A percentile compares a stretch with the other conserved stretches of the same genome.
Evolutionary conservation across 2,113 vertebrate species (phyloP).

Genomic region (Nymphicus hollandicus): DNA sequence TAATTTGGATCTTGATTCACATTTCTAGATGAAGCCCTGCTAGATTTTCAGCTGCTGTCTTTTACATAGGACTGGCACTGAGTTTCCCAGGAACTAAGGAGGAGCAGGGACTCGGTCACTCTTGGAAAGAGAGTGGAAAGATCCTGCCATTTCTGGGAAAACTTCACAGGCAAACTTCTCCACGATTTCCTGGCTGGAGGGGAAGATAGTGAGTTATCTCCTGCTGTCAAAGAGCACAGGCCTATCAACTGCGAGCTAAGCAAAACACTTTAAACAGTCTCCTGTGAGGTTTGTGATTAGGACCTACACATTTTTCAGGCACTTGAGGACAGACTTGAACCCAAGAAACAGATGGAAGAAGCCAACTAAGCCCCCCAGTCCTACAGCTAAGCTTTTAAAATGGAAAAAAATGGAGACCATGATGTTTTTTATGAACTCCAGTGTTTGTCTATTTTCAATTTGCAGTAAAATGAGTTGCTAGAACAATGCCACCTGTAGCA

Average conservation of each 20-base stretch:
- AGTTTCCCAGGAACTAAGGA: not conserved
- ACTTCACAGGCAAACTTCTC: not conserved
- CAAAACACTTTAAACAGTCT: not conserved
- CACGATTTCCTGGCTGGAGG: not conserved
- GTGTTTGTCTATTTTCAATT: not conserved
- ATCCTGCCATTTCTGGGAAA: not conserved
- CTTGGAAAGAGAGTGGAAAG: not conserved
- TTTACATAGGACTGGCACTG: not conserved
- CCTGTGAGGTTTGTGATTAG: not conserved
- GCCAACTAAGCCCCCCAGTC: not conserved
- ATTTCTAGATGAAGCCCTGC: constrained; percentile 28
- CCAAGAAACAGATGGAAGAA: not conserved
- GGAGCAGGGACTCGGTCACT: not conserved
- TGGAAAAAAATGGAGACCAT: not conserved
- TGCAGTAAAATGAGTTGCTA: not conserved
- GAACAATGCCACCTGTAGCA: not conserved
- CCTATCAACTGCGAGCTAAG: not conserved
- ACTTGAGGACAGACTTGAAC: not conserved
- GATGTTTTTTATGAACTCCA: not conserved
- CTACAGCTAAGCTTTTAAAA: not conserved
- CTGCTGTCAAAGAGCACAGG: not conserved
- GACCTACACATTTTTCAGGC: not conserved
- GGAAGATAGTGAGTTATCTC: not conserved
- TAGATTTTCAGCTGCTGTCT: not conserved
- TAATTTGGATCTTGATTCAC: constrained; percentile 45